Evolutionary conservation across 2,113 vertebrate genomes (phyloP), one percentile per base, ranked within the genome.

Genomic region (Ellobius talpinus): DNA sequence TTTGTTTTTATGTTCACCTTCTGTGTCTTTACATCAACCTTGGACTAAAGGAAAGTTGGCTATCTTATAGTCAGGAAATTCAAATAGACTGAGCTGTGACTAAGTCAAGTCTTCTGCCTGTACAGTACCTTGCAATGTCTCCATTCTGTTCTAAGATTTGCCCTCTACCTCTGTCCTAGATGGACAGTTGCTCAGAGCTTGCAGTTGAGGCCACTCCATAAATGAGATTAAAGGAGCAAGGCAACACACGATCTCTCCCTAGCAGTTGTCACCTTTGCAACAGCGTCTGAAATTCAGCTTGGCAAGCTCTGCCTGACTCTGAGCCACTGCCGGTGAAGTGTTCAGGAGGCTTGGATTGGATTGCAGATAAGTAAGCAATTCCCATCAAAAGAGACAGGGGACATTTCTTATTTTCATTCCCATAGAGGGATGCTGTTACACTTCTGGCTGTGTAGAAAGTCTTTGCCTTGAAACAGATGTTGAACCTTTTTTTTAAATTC

Each of bases 111-210:
- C 66, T 91, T 87, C 73, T 91, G 76, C 78, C n/a, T 65, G 24
- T 93, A 87, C 92, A 87, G 84, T 92, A 63, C 78, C 68, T 91
- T 66, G 42, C 47, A 23, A 76, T 86, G 5, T 55, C 36, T 31
- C 29, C 39, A 39, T 89, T 88, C 79, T 58, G 13, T 74, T 94
- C 63, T 87, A 74, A 92, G 76, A 73, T 68, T 70, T 93, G 93
- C 58, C 95, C 92, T 96, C 68, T 78, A 72, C 78, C 90, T 95
- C 84, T 98, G 96, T 88, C 90, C 92, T 89, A 94, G 78, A 89
- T 90, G 73, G 29, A 87, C 61, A 87, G 42, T 55, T 96, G 90
- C 50, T 97, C 84, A 66, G 88, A 85, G 55, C 36, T 52, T 96
- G 89, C 55, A 65, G 84, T 85, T 77, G 21, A 72, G 82, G 93